phyloP scores from a whole-genome alignment of 2,797 vertebrate genomes.

The Bufotes viridis region DNA sequence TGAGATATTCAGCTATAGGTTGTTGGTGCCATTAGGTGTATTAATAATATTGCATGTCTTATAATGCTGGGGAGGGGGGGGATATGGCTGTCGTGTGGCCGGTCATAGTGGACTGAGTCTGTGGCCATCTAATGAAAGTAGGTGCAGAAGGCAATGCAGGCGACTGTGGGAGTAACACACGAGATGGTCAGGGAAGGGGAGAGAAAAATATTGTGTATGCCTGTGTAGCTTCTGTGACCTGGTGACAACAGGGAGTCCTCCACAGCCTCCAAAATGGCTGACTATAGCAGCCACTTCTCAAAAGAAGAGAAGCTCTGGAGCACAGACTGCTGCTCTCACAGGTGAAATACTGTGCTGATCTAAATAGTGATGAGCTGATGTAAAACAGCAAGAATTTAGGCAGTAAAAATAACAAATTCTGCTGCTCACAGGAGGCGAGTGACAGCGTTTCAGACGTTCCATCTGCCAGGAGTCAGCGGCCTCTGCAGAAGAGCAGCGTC shows the following conservation, averaged over 20 bases:
- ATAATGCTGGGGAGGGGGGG: neutral
- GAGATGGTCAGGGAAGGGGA: neutral
- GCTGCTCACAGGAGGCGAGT: conserved; percentile 65
- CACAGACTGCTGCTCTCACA: neutral
- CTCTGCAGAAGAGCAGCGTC: conserved; percentile 24
- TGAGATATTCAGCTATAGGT: too few species aligned
- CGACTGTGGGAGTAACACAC: neutral
- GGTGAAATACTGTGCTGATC: neutral
- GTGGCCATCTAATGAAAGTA: too few species aligned
- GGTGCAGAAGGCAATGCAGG: too few species aligned
- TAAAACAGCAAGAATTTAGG: neutral
- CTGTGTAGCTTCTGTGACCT: neutral
- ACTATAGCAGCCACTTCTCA: neutral
- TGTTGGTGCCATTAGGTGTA: neutral
- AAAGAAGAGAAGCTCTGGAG: neutral
- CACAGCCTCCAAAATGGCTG: neutral
- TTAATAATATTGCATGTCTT: neutral
- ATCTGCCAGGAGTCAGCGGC: conserved; percentile 58
- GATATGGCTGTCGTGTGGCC: neutral
- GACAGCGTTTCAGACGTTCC: conserved; percentile 60
- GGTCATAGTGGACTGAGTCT: neutral
- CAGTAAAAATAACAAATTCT: neutral
- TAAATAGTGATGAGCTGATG: neutral
- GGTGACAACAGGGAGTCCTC: too few species aligned
- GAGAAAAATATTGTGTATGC: neutral